A percentile compares a stretch with the other conserved stretches of the same genome.
Conservation (phyloP, 2,797 vertebrate species). For the Gambusia yucatana region DNA sequence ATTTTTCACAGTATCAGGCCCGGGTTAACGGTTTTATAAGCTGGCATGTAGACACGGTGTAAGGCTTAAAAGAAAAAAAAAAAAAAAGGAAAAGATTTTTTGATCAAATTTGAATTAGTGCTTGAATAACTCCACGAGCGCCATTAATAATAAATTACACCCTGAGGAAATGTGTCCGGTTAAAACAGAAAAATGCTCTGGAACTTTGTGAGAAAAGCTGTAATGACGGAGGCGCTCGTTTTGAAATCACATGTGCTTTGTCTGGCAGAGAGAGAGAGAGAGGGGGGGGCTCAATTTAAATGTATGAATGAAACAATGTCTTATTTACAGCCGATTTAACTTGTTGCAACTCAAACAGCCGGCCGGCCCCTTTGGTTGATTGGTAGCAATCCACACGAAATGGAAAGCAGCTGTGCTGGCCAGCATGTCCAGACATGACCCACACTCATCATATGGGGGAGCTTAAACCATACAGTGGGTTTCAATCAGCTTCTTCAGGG, state of each 20-base stretch:
- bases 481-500: background rate
- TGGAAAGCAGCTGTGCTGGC: slow-evolving; percentile 35
- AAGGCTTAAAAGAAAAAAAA: background rate
- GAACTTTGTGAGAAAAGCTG: slow-evolving; percentile 12
- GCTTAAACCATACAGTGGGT: background rate
- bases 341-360: background rate
- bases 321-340: background rate
- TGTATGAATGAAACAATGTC: background rate
- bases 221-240: slow-evolving; percentile 55
- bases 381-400: slow-evolving; percentile 7
- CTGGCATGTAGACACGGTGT: slow-evolving; percentile 24
- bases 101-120: background rate
- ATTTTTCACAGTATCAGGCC: slow-evolving; percentile 52
- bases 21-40: slow-evolving; percentile 19
- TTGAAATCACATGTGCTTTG: slow-evolving; percentile 63
- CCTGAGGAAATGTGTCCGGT: background rate
- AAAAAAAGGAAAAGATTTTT: slow-evolving; percentile 6
- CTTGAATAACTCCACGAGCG: background rate
- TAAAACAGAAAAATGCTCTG: background rate
- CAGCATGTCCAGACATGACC: slow-evolving; percentile 56
- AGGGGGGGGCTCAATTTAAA: background rate
- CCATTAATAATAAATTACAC: background rate
- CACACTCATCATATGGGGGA: background rate
- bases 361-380: background rate
- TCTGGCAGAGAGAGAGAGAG: slow-evolving; percentile 11